Conservation (phyloP, 2,113 vertebrate genomes). For the Sturnus vulgaris region DNA sequence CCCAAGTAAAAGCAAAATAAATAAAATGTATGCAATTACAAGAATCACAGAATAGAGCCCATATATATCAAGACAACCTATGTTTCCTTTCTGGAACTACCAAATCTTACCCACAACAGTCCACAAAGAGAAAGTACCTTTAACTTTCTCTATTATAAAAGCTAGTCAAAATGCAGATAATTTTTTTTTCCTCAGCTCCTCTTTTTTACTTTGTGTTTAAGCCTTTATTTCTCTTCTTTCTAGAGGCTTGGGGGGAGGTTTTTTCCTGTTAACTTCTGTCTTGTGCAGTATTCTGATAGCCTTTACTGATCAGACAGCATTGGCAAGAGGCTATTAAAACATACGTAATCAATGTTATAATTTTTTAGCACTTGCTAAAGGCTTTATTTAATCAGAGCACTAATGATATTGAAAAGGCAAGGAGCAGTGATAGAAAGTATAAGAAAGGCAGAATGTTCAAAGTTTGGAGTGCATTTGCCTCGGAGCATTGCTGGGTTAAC, state of each 20-base stretch:
- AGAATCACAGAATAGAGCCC: neutral
- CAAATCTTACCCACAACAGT: neutral
- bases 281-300: neutral
- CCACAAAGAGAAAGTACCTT: neutral
- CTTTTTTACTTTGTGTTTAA: neutral
- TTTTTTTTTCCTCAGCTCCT: neutral
- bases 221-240: neutral
- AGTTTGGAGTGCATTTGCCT: conserved; percentile 28
- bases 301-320: neutral
- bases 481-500: neutral
- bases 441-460: neutral
- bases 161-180: neutral
- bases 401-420: conserved; percentile 33
- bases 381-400: conserved; percentile 14
- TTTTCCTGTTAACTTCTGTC: neutral
- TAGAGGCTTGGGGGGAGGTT: neutral
- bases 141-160: neutral
- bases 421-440: neutral
- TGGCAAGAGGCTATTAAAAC: conserved; percentile 16
- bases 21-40: neutral
- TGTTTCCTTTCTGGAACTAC: neutral
- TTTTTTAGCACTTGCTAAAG: conserved; percentile 30
- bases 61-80: neutral
- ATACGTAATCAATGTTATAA: conserved; percentile 23
- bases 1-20: neutral